Percentiles rank a stretch among this genome's conserved stretches.
Evolutionary conservation across 2,797 vertebrate genomes (phyloP).

Genomic region (Darevskia mixta): DNA sequence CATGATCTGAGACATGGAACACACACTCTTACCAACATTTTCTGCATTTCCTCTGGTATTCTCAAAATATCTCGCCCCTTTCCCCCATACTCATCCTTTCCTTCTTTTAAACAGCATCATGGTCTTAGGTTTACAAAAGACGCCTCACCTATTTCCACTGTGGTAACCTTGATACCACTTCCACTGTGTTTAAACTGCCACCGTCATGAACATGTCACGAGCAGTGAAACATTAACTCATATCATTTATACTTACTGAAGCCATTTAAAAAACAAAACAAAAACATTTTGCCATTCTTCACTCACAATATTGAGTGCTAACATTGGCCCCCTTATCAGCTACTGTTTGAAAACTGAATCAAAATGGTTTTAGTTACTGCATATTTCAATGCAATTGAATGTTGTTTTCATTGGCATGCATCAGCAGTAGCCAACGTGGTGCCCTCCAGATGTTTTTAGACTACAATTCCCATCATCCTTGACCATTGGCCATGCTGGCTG

Average conservation of each 20-base stretch:
- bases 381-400: not conserved
- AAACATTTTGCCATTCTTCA: not conserved
- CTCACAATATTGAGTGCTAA: not conserved
- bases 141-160: conserved; percentile 20
- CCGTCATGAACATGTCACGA: not conserved
- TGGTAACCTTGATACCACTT: not conserved
- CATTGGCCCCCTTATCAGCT: not conserved
- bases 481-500: not conserved
- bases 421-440: not conserved
- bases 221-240: conserved; percentile 20
- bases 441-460: not conserved
- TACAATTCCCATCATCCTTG: not conserved
- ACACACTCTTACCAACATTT: not conserved
- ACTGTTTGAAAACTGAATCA: not conserved
- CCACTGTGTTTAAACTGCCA: conserved; percentile 14
- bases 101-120: not conserved
- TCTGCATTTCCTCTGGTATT: not conserved
- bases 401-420: not conserved
- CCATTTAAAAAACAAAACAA: not conserved
- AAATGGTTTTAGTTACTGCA: not conserved
- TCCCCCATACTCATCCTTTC: not conserved
- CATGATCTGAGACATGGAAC: not conserved
- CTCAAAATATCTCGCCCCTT: not conserved
- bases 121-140: conserved; percentile 12
- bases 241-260: not conserved